Base-by-base conservation (phyloP, 2,797 vertebrate genomes). In the Pseudocheirus occidentalis region DNA sequence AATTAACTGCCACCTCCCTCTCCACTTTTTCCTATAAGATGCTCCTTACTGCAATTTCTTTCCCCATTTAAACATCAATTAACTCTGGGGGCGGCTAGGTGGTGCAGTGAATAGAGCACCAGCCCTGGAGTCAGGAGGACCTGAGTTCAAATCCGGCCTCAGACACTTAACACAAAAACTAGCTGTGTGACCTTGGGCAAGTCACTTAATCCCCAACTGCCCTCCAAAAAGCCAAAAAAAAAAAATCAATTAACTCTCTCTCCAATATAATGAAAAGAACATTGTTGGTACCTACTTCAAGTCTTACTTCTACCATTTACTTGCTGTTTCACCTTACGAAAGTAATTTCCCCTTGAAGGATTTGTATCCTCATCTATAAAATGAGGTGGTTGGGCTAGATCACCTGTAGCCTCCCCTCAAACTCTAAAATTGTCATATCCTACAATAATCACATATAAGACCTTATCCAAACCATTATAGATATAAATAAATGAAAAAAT, bases 171-270 rank as follows among this genome's bases (percentile, higher is more conserved):
- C n/a, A n/a, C n/a, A n/a, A n/a, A n/a, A n/a, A n/a, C n/a, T n/a
- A n/a, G n/a, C n/a, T n/a, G n/a, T n/a, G n/a, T n/a, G n/a, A n/a
- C n/a, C n/a, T n/a, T n/a, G n/a, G n/a, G n/a, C n/a, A n/a, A n/a
- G n/a, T n/a, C n/a, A n/a, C n/a, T n/a, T n/a, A n/a, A n/a, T n/a
- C n/a, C n/a, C n/a, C n/a, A n/a, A n/a, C n/a, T n/a, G n/a, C n/a
- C n/a, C n/a, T n/a, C n/a, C n/a, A n/a, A n/a, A n/a, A n/a, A n/a
- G n/a, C n/a, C n/a, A n/a, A n/a, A n/a, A n/a, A n/a, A n/a, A n/a
- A 87, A 92, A 95, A 57, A 24, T 95, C 95, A 94, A 95, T 46
- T 52, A 94, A 92, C n/a, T 93, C 13, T 62, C 90, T 21, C 29
- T 95, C 4, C 46, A 34, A 1, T 34, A 5, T 66, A 66, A 66